Conservation (phyloP, 2,797 vertebrate species). For the Phaenicophaeus curvirostris region DNA sequence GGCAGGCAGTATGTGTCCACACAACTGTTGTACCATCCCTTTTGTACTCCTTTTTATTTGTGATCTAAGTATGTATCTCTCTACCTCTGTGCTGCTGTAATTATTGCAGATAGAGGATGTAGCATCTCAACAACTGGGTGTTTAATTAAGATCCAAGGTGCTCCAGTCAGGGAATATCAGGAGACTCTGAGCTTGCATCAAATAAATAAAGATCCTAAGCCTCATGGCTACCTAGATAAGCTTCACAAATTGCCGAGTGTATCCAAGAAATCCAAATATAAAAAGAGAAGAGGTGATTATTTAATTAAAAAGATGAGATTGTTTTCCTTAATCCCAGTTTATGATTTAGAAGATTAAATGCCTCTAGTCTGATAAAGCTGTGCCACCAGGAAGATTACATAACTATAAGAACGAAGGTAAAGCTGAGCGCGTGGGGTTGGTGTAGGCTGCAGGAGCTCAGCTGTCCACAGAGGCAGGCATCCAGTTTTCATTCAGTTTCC, state of each 20-base stretch:
- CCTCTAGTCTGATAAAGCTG: not conserved
- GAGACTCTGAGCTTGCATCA: not conserved
- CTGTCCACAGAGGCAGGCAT: not conserved
- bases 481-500: not conserved
- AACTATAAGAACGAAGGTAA: accelerated
- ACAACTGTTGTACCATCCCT: not conserved
- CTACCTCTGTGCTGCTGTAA: not conserved
- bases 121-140: not conserved
- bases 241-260: not conserved
- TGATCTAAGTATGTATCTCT: not conserved
- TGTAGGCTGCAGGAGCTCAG: not conserved
- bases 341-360: not conserved
- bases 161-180: not conserved
- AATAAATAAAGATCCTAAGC: not conserved
- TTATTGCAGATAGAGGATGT: not conserved
- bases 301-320: not conserved
- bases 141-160: not conserved
- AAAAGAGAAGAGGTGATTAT: not conserved
- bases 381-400: not conserved
- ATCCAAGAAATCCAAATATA: not conserved
- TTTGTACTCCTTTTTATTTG: too few species aligned
- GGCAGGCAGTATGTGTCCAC: not conserved
- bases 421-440: not conserved
- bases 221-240: not conserved
- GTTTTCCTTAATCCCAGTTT: constrained; percentile 15